These are phyloP conservation scores for Gambusia affinis DNA, from an alignment of 2,113 vertebrate genomes.

Conservation along the genomic window DNA sequence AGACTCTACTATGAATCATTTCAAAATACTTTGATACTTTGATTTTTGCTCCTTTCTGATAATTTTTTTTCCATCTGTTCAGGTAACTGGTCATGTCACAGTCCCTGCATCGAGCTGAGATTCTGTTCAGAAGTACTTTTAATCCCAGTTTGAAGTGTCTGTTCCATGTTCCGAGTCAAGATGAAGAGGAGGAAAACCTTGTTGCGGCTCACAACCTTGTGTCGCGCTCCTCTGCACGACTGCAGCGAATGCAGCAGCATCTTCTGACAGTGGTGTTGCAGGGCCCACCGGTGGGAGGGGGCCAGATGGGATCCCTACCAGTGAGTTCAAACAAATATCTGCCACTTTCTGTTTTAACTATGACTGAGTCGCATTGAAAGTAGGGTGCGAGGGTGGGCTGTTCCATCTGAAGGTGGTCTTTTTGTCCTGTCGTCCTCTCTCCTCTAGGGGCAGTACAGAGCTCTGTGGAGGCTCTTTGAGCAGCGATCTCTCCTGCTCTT, in stretches of 20 bases:
- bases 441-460: conserved; percentile 57
- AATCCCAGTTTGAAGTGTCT: conserved; percentile 54
- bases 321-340: conserved; percentile 2
- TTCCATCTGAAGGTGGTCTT: conserved; percentile 50
- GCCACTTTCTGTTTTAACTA: too few species aligned
- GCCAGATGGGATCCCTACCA: conserved; percentile 14
- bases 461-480: conserved; percentile 69
- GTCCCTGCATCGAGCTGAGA: conserved; percentile 30
- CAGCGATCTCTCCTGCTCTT: conserved; percentile 74
- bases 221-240: conserved; percentile 63
- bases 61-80: neutral
- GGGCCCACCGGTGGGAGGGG: conserved; percentile 40
- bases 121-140: too few species aligned
- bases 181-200: conserved; percentile 62
- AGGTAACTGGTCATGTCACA: conserved; percentile 61
- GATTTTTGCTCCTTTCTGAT: too few species aligned
- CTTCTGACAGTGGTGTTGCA: conserved; percentile 61
- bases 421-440: conserved; percentile 48
- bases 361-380: too few species aligned
- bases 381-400: conserved; percentile 40
- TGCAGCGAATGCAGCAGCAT: conserved; percentile 66
- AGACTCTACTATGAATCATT: too few species aligned
- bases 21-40: too few species aligned
- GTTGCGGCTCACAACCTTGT: conserved; percentile 59
- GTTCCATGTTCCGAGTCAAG: conserved; percentile 37